phyloP scores from a whole-genome alignment of 2,888 invertebrate genomes.

The Venusia cambrica region DNA sequence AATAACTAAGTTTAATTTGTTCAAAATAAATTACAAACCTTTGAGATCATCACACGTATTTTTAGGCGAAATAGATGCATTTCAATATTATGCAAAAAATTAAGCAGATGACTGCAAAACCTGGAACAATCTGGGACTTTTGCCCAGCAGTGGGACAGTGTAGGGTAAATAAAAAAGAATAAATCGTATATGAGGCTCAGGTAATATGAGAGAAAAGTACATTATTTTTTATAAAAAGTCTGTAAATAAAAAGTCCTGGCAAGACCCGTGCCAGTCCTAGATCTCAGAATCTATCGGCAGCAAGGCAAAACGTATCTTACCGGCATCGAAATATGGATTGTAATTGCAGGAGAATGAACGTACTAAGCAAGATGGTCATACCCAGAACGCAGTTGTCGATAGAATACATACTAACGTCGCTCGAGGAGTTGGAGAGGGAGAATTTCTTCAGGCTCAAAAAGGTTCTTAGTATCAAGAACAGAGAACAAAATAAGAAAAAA shows the following conservation, averaged over 20 bases:
- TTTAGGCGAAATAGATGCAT: too few relatives aligned
- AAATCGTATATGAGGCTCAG: slow-evolving; percentile 37
- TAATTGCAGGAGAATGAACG: slow-evolving; percentile 34
- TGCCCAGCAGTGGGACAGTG: too few relatives aligned
- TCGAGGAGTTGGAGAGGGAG: slow-evolving; percentile 44
- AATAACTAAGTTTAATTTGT: too few relatives aligned
- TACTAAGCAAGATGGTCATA: slow-evolving; percentile 42
- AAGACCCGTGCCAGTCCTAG: slow-evolving; percentile 41
- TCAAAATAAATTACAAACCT: neutral
- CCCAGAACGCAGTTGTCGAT: slow-evolving; percentile 39
- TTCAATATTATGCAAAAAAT: too few relatives aligned
- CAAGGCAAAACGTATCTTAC: slow-evolving; percentile 11
- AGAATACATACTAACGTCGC: slow-evolving; percentile 36
- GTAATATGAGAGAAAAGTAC: too few relatives aligned
- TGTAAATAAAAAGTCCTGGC: neutral
- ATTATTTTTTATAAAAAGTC: neutral
- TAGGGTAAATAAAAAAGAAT: slow-evolving; percentile 31
- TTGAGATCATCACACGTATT: too few relatives aligned
- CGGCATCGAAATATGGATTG: neutral
- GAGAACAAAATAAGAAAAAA: slow-evolving; percentile 33
- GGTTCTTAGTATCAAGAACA: too few relatives aligned
- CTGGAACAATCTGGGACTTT: too few relatives aligned
- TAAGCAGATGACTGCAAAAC: too few relatives aligned
- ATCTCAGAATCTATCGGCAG: slow-evolving; percentile 34
- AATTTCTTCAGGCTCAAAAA: slow-evolving; percentile 44